Evolutionary conservation across 1,140 invertebrate species (phyloP), one percentile per base, ranked within the genome.

Genomic region (Drosophila trapezifrons): DNA sequence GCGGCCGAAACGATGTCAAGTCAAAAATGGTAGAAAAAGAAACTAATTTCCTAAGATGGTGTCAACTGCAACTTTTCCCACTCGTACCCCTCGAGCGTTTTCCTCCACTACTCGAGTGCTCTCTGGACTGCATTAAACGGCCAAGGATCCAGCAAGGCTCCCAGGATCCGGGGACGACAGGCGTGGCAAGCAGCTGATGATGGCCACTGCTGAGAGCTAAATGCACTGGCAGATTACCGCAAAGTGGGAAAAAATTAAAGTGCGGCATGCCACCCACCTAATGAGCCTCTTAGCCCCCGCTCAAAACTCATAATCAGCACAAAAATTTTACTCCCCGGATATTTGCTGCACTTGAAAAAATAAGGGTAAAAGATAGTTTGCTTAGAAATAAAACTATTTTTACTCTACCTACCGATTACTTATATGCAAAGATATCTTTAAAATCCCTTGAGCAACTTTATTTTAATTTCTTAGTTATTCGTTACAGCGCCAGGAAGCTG

Each of bases 41-140:
- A 84, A 76, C 62, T 76, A 72, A 84, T 80, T 84, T 80, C 54
- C 62, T 76, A 72, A 80, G 72, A 64, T 76, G 71, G 66, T 80
- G 80, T 83, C 80, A 80, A 73, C 80, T 83, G 81, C 81, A 80
- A 76, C 75, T 63, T 77, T 77, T 63, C 42, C 57, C 64, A 29
- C 43, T 38, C 42, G 18, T 37, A 32, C 43, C 65, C 27, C 51
- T 47, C 65, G 42, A 42, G 58, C 45, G 47, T 65, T 58, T 60
- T 63, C 40, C 25, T 46, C 42, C 55, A 37, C 46, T 40, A 17
- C 29, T 74, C 69, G 46, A 67, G 74, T 62, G 72, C 66, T 59
- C 71, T 74, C 57, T 60, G 49, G 60, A 80, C 66, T 77, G 60
- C 78, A 77, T 73, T 81, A 72, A 76, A 57, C 51, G 72, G 60